Evolutionary conservation across 2,888 invertebrate genomes (phyloP), one percentile per base, ranked within the genome.

Genomic region (Eupsilia transversa): DNA sequence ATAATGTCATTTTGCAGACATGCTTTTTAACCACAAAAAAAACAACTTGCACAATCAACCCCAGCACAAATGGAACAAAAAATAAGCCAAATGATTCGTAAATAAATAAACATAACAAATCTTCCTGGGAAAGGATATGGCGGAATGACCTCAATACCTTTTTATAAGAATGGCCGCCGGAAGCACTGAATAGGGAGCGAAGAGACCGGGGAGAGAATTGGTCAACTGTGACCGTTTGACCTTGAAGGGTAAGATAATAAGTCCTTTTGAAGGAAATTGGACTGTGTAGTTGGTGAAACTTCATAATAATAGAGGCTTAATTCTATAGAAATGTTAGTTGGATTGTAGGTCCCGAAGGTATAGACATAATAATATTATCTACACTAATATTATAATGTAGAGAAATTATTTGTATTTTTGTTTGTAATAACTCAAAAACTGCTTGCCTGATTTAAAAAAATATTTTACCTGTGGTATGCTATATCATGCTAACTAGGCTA

Each of bases 41-140:
- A 1, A 9, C 1, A 27, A 30, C 41, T 14, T 63, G 30, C 76
- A 63, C 23, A 63, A 41, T 63, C 41, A 14, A 43, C 60, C 43
- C 27, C 46, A 56, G 20, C 82, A 63, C 30, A 43, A 77, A 82
- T 63, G 14, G 20, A 52, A 57, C 67, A 78, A 67, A 78, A 78
- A 81, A 79, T 59, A 83, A 46, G 38, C 33, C 46, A 72, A 80
- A 83, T 67, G 63, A 79, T 79, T 67, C 59, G 83, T 60, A 68
- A 72, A 80, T 79, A 80, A 72, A 83, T 60, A 79, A 80, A 80
- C 79, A 80, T 64, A 73, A 68, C 67, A 83, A 80, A 83, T 80
- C 64, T 72, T 68, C 63, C 43, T 68, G 43, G n/a, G 17, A 83
- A 80, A 79, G 80, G 80, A 79, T 83, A 72, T 64, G 49, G 70